Conservation (phyloP, 2,888 invertebrate species). For the Pemphredon lugubris region DNA sequence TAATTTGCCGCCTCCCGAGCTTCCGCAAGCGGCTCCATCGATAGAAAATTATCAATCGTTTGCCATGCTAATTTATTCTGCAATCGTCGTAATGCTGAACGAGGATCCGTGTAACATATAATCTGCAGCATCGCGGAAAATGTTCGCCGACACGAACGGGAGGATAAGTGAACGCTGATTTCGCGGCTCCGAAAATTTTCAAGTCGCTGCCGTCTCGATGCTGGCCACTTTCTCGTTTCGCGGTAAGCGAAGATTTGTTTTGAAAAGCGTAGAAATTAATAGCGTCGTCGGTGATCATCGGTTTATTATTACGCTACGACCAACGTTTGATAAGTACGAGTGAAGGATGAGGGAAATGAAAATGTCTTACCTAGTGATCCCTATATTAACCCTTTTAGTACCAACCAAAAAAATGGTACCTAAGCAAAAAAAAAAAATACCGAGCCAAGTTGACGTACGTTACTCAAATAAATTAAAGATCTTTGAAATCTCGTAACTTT, state of each 20-base stretch:
- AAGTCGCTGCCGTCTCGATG: constrained; percentile 65
- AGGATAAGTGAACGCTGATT: constrained; percentile 68
- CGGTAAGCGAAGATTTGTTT: constrained; percentile 49
- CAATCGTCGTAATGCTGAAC: constrained; percentile 9
- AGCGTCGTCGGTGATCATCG: no score
- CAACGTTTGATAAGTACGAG: no score
- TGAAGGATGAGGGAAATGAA: no score
- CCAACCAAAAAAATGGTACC: no score
- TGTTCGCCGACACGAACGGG: constrained; percentile 24
- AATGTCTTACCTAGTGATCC: no score
- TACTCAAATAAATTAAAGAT: no score
- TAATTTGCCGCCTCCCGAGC: constrained; percentile 24
- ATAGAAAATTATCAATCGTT: constrained; percentile 43
- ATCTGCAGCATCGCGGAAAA: constrained; percentile 17
- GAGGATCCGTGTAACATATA: constrained; percentile 21
- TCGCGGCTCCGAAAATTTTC: constrained; percentile 54
- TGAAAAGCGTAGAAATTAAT: background rate
- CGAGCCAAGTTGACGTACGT: no score
- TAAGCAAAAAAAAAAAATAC: no score
- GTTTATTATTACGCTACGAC: no score
- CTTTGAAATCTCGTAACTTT: no score
- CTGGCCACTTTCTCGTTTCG: constrained; percentile 40
- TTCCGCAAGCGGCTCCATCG: background rate
- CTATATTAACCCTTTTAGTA: no score
- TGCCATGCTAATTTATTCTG: constrained; percentile 22